Base-by-base conservation (phyloP, 2,113 vertebrate species). In the Atherinomorus stipes region DNA sequence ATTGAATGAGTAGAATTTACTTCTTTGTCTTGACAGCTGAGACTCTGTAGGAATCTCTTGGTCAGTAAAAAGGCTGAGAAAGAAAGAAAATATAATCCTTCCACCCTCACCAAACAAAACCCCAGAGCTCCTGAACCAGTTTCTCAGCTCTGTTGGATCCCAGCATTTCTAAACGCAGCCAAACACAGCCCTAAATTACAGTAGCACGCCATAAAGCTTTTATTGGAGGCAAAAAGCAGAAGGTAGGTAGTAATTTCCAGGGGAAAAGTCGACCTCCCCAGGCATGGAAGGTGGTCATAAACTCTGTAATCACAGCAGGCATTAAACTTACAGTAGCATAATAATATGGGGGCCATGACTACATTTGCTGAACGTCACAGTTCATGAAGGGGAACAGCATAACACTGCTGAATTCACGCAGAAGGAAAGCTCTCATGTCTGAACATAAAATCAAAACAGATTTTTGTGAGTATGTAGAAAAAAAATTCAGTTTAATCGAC, bases 181-280 rank as follows among this genome's bases (percentile, higher is more conserved):
- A 58, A 78, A 78, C 13, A 68, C 66, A 10, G 75, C 56, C 69
- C 19, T 77, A 79, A 88, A 81, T 78, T 59, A 62, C 52, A 63
- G 73, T 50, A 69, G 37, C n/a, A 53, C 60, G 74, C 80, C n/a
- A 61, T 74, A 69, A 87, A 78, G 22, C 44, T 73, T 84, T 89
- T 63, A 89, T 67, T 82, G 80, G 81, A 81, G 45, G 56, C 56
- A 79, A 54, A 59, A 71, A 51, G 70, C 67, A 52, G 77, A 3
- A 49, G 38, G 74, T 65, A 79, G 63, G 79, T 72, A 68, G 84
- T 67, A 83, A 75, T 89, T 88, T 87, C 19, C 71, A 62, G 53
- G 44, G 59, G 16, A 57, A 67, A 13, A 12, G 61, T 54, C 73
- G 38, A 31, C 51, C 66, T 71, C 68, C 60, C 47, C 18, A 38